phyloP scores from a whole-genome alignment of 2,113 vertebrate species.

The Mystacornis crossleyi region DNA sequence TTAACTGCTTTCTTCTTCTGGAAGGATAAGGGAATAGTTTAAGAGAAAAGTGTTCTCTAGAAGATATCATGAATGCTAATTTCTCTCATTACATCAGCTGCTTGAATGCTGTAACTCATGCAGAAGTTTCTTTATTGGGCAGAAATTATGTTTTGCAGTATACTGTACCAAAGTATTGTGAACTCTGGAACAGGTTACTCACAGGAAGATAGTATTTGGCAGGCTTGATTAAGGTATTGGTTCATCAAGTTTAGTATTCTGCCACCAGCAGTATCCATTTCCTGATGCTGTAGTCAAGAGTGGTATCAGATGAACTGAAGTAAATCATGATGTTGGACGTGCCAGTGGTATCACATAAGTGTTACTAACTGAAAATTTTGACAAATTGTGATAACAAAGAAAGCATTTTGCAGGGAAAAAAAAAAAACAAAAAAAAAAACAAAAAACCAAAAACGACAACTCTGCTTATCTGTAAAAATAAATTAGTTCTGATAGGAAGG shows the following conservation, averaged over 20 bases:
- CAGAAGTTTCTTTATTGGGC: not conserved
- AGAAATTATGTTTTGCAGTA: not conserved
- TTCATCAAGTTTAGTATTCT: not conserved
- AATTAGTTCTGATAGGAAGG: not conserved
- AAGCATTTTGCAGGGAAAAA: not conserved
- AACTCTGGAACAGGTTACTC: not conserved
- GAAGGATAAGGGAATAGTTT: not conserved
- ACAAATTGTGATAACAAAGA: not conserved
- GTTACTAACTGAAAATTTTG: not conserved
- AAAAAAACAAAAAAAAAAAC: too few species aligned
- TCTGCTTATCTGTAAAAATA: not conserved
- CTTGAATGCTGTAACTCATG: not conserved
- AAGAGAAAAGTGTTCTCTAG: not conserved
- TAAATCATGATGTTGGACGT: not conserved
- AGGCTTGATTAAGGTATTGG: not conserved
- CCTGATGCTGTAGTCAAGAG: not conserved
- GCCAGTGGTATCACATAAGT: not conserved
- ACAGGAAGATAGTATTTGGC: not conserved
- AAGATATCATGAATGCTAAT: not conserved
- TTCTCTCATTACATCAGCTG: not conserved
- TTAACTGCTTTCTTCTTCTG: not conserved
- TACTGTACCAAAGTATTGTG: not conserved
- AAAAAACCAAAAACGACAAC: rapidly evolving
- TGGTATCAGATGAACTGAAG: not conserved
- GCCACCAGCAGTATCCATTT: not conserved